phyloP scores from a whole-genome alignment of 2,888 invertebrate species.

The Caenorhabditis virilis region DNA sequence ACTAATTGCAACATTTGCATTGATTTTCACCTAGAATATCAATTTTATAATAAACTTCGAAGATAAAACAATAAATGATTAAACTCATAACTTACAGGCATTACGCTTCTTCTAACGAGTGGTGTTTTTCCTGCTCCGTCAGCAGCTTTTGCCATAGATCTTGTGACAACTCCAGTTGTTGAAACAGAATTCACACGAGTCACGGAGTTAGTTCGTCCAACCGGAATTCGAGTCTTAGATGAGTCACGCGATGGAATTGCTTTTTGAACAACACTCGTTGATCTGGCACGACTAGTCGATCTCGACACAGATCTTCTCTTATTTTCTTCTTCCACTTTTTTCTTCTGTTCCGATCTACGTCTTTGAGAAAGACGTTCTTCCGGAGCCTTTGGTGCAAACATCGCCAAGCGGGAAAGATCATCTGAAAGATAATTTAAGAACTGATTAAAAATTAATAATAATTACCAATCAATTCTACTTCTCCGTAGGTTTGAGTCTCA shows the following conservation, averaged over 20 bases:
- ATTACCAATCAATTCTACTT: not conserved
- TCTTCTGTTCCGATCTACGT: slow-evolving; percentile 27
- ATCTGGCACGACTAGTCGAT: slow-evolving; percentile 12
- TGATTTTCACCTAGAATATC: not conserved
- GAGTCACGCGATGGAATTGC: slow-evolving; percentile 14
- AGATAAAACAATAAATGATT: not conserved
- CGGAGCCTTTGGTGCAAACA: slow-evolving; percentile 29
- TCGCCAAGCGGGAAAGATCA: slow-evolving; percentile 13
- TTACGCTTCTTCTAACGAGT: slow-evolving; percentile 22
- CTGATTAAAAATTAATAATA: not conserved
- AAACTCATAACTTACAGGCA: slow-evolving; percentile 5
- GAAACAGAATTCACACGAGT: not conserved
- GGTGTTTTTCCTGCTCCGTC: slow-evolving; percentile 4
- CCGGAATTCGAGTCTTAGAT: slow-evolving; percentile 5
- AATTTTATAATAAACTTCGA: not conserved
- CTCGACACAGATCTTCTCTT: slow-evolving; percentile 5
- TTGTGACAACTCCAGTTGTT: slow-evolving; percentile 20
- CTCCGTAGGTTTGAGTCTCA: not conserved
- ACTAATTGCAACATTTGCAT: not conserved
- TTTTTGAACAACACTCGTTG: slow-evolving; percentile 9
- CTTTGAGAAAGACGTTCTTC: slow-evolving; percentile 34
- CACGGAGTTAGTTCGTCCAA: not conserved
- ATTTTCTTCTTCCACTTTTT: slow-evolving; percentile 16
- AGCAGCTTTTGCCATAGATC: slow-evolving; percentile 27
- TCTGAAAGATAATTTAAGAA: slow-evolving; percentile 13